Conservation (phyloP, 2,113 vertebrate species). For the Centropus bengalensis region DNA sequence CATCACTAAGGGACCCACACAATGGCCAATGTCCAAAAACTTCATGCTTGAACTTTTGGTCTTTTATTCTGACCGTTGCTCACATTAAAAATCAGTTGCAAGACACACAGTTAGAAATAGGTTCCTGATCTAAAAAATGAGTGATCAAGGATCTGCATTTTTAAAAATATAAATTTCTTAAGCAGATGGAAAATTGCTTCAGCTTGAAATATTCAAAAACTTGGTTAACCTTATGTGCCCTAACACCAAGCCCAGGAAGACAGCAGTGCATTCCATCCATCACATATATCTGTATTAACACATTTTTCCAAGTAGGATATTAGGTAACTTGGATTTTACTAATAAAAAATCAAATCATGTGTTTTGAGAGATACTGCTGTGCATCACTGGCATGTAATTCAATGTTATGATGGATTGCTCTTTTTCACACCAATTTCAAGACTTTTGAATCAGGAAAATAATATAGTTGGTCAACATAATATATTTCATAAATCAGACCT, state of each 20-base stretch:
- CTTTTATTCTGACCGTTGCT: background rate
- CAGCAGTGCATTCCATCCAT: background rate
- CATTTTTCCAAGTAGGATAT: constrained; percentile 2
- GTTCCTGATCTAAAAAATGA: background rate
- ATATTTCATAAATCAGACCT: constrained; percentile 48
- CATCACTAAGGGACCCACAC: background rate
- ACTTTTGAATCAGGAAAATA: constrained; percentile 16
- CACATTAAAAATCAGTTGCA: background rate
- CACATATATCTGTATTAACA: background rate
- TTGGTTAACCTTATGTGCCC: constrained; percentile 9
- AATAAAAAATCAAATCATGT: background rate
- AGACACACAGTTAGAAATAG: background rate
- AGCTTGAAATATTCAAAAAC: constrained; percentile 10
- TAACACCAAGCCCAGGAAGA: background rate
- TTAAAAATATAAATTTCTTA: background rate
- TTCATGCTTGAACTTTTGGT: background rate
- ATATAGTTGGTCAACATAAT: constrained; percentile 20
- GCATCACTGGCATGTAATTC: background rate
- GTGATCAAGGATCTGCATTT: background rate
- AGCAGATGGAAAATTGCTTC: background rate
- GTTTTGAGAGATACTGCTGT: background rate
- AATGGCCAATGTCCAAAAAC: background rate
- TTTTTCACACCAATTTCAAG: background rate
- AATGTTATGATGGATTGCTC: background rate
- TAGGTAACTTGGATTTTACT: constrained; percentile 1